A percentile compares a stretch with the other conserved stretches of the same genome.
Conservation (phyloP, 2,797 vertebrate genomes). For the Microctenopoma steveboyesi region DNA sequence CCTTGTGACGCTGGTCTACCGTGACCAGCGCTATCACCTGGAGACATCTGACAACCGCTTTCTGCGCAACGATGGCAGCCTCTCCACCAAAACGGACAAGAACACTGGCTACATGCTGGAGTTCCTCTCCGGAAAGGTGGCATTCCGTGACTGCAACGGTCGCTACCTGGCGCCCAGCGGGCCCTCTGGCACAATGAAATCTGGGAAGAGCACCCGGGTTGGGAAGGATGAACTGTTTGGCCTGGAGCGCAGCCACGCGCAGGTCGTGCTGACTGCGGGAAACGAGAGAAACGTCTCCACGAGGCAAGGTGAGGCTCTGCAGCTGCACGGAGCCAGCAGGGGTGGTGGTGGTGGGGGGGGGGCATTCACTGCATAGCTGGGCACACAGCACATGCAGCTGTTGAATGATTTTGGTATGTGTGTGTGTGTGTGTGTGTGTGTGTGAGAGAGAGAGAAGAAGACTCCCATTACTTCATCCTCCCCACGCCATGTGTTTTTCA, state of each 20-base stretch:
- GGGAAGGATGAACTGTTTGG: constrained; percentile 96
- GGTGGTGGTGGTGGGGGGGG: no score
- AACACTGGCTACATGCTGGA: constrained; percentile 92
- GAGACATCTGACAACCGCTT: constrained; percentile 93
- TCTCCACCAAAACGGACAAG: constrained; percentile 81
- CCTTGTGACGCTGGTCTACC: constrained; percentile 92
- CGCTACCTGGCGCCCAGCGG: constrained; percentile 92
- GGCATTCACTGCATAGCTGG: constrained; percentile 35
- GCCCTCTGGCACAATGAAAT: constrained; percentile 91
- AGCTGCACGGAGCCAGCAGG: constrained; percentile 4
- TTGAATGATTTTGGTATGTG: constrained; percentile 21
- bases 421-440: constrained; percentile 9
- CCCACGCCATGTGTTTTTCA: constrained; percentile 71
- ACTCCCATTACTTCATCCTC: constrained; percentile 41
- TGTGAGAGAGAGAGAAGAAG: neutral
- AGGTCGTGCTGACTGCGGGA: constrained; percentile 91
- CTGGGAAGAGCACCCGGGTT: constrained; percentile 86
- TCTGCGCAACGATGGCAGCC: constrained; percentile 87
- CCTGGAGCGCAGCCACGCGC: constrained; percentile 94
- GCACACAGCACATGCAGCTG: constrained; percentile 44
- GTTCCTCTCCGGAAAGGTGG: constrained; percentile 93
- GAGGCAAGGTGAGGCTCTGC: constrained; percentile 88
- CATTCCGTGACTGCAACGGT: constrained; percentile 91
- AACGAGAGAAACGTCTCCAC: constrained; percentile 95
- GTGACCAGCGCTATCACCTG: constrained; percentile 92